Evolutionary conservation across 2,888 invertebrate species (phyloP), one percentile per base, ranked within the genome.

Genomic region (Calameuta idolon): DNA sequence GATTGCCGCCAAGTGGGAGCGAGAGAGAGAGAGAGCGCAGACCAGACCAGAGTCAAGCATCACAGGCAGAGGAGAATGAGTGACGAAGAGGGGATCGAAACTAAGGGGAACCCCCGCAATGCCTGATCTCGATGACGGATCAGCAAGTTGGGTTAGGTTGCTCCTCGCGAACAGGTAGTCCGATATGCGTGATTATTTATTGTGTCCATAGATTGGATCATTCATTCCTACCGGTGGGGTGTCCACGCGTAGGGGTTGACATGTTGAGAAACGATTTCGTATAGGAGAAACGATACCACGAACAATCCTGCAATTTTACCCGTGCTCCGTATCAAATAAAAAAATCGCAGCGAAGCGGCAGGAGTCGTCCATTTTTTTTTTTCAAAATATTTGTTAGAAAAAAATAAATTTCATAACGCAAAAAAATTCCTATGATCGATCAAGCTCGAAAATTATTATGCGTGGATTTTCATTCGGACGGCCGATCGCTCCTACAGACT

Each of bases 121-220:
- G 31, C 33, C 69, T 30, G 75, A 77, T 77, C 80, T 81, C 80
- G 84, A 87, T 85, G 85, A 83, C 82, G 84, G 86, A 87, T 87
- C 85, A 85, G 84, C 85, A 85, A 82, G 86, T 86, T 85, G 85
- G 83, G 69, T 40, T 40, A 40, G 40, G 40, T 40, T 15, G 1
- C 82, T 85, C 84, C 84, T 86, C 82, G 87, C 77, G 76, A 75
- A 69, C 74, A 77, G 77, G 78, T 79, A 76, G 40, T 78, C 79
- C 83, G 87, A 87, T 87, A 87, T 81, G 84, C 85, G 83, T 87
- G 86, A 87, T 87, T 87, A 87, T 86, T 87, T 85, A 86, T 86
- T 86, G 85, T 86, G 83, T 81, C 85, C 81, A 34, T 85, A 87
- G 88, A 89, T 88, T 88, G 86, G 86, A 88, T 89, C 86, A 88